Evolutionary conservation across 1,140 invertebrate species (phyloP).

Genomic region (Apolygus lucorum): DNA sequence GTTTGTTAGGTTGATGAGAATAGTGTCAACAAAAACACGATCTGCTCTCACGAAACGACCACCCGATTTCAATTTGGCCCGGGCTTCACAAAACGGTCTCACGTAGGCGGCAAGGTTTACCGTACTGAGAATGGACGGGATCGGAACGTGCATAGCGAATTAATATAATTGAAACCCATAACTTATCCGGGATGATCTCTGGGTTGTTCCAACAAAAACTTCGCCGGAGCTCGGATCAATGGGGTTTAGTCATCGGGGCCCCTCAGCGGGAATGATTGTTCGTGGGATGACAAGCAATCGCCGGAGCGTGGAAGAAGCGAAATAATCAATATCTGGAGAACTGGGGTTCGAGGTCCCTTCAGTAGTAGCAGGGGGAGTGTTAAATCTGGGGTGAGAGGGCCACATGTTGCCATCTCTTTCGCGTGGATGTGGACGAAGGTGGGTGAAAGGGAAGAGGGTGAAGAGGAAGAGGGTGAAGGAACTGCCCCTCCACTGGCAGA

Average conservation of each 20-base stretch:
- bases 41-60: too few relatives aligned
- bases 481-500: neutral
- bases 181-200: neutral
- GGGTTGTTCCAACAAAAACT: neutral
- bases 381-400: neutral
- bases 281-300: neutral
- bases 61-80: too few relatives aligned
- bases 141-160: neutral
- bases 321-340: constrained; percentile 6
- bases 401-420: constrained; percentile 9
- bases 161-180: constrained; percentile 3
- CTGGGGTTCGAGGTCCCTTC: constrained; percentile 4
- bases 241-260: neutral
- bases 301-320: neutral
- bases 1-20: too few relatives aligned
- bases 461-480: too few relatives aligned
- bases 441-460: too few relatives aligned
- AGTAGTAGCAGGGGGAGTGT: too few relatives aligned
- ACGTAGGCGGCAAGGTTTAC: too few relatives aligned
- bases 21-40: too few relatives aligned
- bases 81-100: too few relatives aligned
- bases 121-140: neutral
- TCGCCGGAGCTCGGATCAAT: constrained; percentile 2
- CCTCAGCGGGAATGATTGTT: neutral
- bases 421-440: too few relatives aligned